Base-by-base conservation (phyloP, 2,113 vertebrate genomes). In the Probosciger aterrimus region DNA sequence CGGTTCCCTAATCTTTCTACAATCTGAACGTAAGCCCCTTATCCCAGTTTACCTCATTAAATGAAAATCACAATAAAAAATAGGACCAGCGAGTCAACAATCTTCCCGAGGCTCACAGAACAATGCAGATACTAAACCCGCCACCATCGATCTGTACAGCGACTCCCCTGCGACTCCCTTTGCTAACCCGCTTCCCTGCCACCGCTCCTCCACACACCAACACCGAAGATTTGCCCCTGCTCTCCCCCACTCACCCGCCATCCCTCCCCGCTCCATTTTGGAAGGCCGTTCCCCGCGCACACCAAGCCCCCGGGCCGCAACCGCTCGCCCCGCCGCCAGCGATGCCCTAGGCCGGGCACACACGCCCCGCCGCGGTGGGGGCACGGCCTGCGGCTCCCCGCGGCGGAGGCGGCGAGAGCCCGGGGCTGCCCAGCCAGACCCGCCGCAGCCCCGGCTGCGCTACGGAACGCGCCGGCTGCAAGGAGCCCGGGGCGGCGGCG, bases 81-180 rank as follows among this genome's bases (percentile, higher is more conserved):
- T 0, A 55, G 46, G 28, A 44, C 8, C 55, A 16, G 31, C 6
- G 59, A 91, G 39, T 18, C 50, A 73, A 31, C 33, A 35, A 12
- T 41, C 86, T 87, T 49, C 28, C 47, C 35, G 31, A 74, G 75
- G 49, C 71, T 62, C 41, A 5, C 27, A 3, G 82, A 94, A 82
- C 85, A 92, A 92, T 78, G 93, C 85, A 89, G 94, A 82, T 28
- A 47, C 24, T 49, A 92, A 82, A 60, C 59, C 82, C 69, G 73
- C 74, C 96, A 85, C 88, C 95, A 82, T 17, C 57, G 53, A 43
- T 50, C 65, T 4, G 70, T 68, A 68, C 59, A 49, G 63, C 86
- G 28, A 77, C 63, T 77, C 63, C 78, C 19, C 24, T 2, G 25
- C 10, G 17, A 63, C 22, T 30, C 47, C 50, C 44, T 31, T 46